Evolutionary conservation across 1,140 invertebrate genomes (phyloP).

Genomic region (Drosophila sechellia): DNA sequence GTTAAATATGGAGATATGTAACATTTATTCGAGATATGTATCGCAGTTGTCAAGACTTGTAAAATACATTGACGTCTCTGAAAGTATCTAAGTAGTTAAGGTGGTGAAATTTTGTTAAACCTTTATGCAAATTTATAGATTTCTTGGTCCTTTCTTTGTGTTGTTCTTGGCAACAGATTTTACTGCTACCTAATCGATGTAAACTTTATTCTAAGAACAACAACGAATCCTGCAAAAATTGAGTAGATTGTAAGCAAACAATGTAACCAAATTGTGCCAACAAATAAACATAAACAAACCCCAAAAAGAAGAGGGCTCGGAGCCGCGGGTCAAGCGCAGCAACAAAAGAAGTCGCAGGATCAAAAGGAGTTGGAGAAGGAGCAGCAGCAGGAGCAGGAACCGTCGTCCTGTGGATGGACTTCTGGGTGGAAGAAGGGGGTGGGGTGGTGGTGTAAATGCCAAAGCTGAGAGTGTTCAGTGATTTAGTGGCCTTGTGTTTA

Average conservation of each 20-base stretch:
- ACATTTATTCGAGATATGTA: not conserved
- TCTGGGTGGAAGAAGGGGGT: constrained; percentile 7
- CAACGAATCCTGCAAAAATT: constrained; percentile 53
- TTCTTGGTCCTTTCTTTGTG: constrained; percentile 5
- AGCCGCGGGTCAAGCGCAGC: constrained; percentile 72
- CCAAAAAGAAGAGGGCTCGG: constrained; percentile 22
- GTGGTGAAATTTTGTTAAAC: not conserved
- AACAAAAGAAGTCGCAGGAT: constrained; percentile 68
- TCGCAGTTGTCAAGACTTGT: not conserved
- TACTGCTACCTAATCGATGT: constrained; percentile 74
- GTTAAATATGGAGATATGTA: not conserved
- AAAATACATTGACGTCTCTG: not conserved
- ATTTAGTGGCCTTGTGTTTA: constrained; percentile 73
- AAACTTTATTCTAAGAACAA: constrained; percentile 70
- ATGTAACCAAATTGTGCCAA: constrained; percentile 82
- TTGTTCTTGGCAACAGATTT: constrained; percentile 63
- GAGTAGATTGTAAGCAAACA: constrained; percentile 79
- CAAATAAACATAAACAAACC: constrained; percentile 80
- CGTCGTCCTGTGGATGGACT: constrained; percentile 16
- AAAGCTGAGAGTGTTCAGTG: constrained; percentile 74
- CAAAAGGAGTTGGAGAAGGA: constrained; percentile 2
- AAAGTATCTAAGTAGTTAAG: not conserved
- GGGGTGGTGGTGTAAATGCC: constrained; percentile 64
- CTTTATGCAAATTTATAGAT: constrained; percentile 8
- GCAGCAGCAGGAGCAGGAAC: not conserved